These are phyloP conservation scores for Erannis defoliaria DNA, from an alignment of 2,888 invertebrate genomes.

Conservation along the genomic window DNA sequence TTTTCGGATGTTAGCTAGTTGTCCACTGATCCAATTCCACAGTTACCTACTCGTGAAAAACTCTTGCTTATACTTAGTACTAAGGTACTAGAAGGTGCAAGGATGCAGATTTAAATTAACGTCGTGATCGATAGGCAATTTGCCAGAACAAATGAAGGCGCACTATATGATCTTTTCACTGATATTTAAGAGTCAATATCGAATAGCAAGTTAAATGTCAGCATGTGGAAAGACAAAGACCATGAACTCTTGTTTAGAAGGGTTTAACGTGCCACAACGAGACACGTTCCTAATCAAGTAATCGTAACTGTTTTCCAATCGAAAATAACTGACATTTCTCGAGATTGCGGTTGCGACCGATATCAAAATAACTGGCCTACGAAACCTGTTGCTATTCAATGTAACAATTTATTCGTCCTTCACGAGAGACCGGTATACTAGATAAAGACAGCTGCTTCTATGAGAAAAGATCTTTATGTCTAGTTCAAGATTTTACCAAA, in stretches of 20 bases:
- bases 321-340: conserved; percentile 27
- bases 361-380: conserved; percentile 32
- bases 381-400: conserved; percentile 59
- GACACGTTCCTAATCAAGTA: conserved; percentile 29
- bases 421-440: conserved; percentile 63
- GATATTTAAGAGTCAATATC: conserved; percentile 40
- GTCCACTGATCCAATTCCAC: conserved; percentile 41
- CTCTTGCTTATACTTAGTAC: conserved; percentile 15
- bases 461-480: conserved; percentile 58
- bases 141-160: conserved; percentile 26
- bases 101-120: conserved; percentile 53
- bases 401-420: conserved; percentile 54
- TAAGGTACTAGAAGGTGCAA: conserved; percentile 55
- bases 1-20: conserved; percentile 47
- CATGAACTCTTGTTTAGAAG: conserved; percentile 66
- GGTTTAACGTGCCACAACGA: conserved; percentile 45
- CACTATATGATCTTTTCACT: conserved; percentile 33
- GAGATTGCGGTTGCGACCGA: conserved; percentile 30
- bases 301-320: conserved; percentile 32
- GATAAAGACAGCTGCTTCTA: conserved; percentile 66
- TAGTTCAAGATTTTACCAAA: conserved; percentile 60
- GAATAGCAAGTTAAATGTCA: conserved; percentile 40
- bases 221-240: conserved; percentile 56
- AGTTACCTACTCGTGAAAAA: conserved; percentile 31
- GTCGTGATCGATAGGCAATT: conserved; percentile 56